Evolutionary conservation across 2,888 invertebrate genomes (phyloP).

Genomic region (Carterocephalus palaemon): DNA sequence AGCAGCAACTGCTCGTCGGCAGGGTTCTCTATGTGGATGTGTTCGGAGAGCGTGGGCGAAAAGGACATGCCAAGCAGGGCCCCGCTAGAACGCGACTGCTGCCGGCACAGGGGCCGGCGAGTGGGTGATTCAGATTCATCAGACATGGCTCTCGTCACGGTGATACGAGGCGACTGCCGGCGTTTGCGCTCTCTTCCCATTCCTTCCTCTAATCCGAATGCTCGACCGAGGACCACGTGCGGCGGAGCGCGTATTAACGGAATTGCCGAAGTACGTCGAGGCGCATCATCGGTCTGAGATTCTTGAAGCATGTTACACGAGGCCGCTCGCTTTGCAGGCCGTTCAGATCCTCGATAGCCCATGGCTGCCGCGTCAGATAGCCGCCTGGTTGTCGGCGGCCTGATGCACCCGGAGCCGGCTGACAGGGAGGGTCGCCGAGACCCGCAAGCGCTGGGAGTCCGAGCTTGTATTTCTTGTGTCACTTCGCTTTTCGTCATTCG

Average conservation of each 20-base stretch:
- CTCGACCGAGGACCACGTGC: conserved; percentile 80
- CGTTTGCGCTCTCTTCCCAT: conserved; percentile 56
- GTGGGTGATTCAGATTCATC: conserved; percentile 83
- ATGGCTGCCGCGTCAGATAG: conserved; percentile 69
- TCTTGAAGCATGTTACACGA: conserved; percentile 85
- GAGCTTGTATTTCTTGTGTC: conserved; percentile 88
- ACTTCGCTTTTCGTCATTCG: conserved; percentile 88
- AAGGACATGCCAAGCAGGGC: conserved; percentile 71
- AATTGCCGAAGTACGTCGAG: conserved; percentile 63
- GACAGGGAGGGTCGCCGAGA: conserved; percentile 85
- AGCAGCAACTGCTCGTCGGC: conserved; percentile 75
- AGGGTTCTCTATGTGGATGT: conserved; percentile 47
- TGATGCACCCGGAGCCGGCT: conserved; percentile 70
- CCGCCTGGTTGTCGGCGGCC: conserved; percentile 65
- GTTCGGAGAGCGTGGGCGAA: conserved; percentile 65
- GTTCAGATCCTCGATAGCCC: conserved; percentile 60
- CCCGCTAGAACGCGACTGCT: conserved; percentile 71
- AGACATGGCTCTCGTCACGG: conserved; percentile 85
- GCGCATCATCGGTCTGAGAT: conserved; percentile 69
- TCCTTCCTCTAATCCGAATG: conserved; percentile 75
- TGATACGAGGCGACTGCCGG: conserved; percentile 82
- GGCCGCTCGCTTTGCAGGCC: conserved; percentile 79
- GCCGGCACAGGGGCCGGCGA: conserved; percentile 66
- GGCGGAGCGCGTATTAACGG: conserved; percentile 76
- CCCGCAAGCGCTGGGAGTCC: conserved; percentile 88